Base-by-base conservation (phyloP, 2,888 invertebrate genomes). In the Drosophila vallismaia region DNA sequence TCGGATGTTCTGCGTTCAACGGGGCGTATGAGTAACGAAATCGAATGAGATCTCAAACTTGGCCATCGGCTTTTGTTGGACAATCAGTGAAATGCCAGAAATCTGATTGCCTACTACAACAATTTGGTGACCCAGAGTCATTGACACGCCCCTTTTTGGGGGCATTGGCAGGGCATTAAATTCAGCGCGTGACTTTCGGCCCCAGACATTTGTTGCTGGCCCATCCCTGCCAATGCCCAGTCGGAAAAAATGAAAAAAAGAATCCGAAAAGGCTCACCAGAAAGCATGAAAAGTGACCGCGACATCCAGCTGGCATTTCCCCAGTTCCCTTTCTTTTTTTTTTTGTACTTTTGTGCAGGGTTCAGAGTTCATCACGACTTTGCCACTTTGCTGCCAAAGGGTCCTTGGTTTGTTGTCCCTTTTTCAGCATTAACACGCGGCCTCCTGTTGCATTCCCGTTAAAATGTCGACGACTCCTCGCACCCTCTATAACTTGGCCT, bases 381-480 rank as follows among this genome's bases (percentile, higher is more conserved):
- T 66, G 70, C 53, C 68, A 69, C 79, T 82, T 71, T 54, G 50
- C 54, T 48, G 51, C 58, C 55, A 70, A 69, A 76, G 70, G 44
- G 69, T 70, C 73, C 46, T 70, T 67, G 53, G 54, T 2, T 50
- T 70, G 50, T 68, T 75, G 48, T 58, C 62, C 40, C 60, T 67
- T 54, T 51, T 77, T 79, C 73, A 72, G 79, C 76, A 80, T 79
- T 76, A 78, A 79, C 70, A 70, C 66, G 73, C 71, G 58, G 60
- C 54, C 76, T 74, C 76, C 81, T 86, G 81, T 81, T 86, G 81
- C 87, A 80, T 70, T 83, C 63, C 60, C 57, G 59, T 69, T 67
- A 44, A 77, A 70, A 70, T 49, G 73, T 54, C 42, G 64, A 50
- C 72, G 51, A 14, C 36, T 24, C 51, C 56, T 42, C 52, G 51